Evolutionary conservation across 2,888 invertebrate genomes (phyloP), one percentile per base, ranked within the genome.

Genomic region (Drosophila macrothrix): DNA sequence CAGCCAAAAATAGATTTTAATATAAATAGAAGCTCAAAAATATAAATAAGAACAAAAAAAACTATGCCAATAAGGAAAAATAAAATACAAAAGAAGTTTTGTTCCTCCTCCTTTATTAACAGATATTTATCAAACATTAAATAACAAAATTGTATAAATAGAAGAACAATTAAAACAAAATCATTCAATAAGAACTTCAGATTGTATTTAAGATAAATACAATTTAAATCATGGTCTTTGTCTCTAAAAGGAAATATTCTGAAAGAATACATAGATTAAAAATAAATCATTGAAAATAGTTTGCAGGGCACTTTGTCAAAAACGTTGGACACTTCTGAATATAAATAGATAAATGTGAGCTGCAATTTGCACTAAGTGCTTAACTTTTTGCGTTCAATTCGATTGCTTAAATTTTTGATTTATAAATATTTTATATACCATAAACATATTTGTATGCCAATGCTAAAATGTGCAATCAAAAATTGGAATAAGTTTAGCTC

Each of bases 381-480:
- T 25, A 43, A 43, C 22, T 16, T 19, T 28, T 28, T 50, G 28
- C 10, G 28, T 19, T 50, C 16, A 28, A 28, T 50, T 28, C 19
- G 28, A 28, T 19, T 50, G 50, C 19, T 19, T 50, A 28, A 19
- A 50, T 50, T 28, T 28, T 12, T 25, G 46, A 46, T 25, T 46
- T 25, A 46, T 46, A 25, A 46, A 46, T 16, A 25, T 41, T 41
- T 41, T 10, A 41, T 41, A 12, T n/a, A 2, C 41, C 2, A n/a
- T 12, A 10, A 41, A n/a, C 4, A n/a, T 10, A n/a, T 41, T n/a
- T 39, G 7, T 19, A 2, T 39, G 19, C 4, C 9, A 39, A 22
- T 22, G 43, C 55, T n/a, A 16, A 58, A 58, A 49, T 56, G 28
- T 22, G 35, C 55, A 56, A 43, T 4, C 5, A 50, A 46, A 50